Evolutionary conservation across 2,888 invertebrate species (phyloP).

Genomic region (Melanophora roralis): DNA sequence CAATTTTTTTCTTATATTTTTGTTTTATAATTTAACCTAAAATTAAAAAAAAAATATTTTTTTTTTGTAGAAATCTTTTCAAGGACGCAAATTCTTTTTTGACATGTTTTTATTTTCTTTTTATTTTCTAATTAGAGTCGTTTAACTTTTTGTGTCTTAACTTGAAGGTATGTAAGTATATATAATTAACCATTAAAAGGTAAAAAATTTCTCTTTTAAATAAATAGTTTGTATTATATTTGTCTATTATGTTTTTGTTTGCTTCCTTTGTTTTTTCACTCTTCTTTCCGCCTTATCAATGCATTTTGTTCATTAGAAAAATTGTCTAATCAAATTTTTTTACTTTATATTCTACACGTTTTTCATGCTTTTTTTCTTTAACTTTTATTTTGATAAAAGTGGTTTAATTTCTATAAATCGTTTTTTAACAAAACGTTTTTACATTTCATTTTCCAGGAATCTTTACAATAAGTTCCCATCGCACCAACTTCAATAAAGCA

Average conservation of each 20-base stretch:
- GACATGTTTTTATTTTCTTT: too few species aligned
- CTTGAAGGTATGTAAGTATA: too few species aligned
- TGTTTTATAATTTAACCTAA: background rate
- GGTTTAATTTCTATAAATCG: background rate
- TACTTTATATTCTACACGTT: background rate
- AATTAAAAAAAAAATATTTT: background rate
- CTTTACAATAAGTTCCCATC: background rate
- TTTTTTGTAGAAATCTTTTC: slow-evolving; percentile 16
- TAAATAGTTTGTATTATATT: background rate
- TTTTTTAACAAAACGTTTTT: background rate
- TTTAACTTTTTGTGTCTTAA: background rate
- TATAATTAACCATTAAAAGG: too few species aligned
- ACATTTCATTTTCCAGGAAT: slow-evolving; percentile 4
- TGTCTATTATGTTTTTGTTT: slow-evolving; percentile 16
- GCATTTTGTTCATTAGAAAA: slow-evolving; percentile 12
- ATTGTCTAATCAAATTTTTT: slow-evolving; percentile 9
- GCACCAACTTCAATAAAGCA: slow-evolving; percentile 28
- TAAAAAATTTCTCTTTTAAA: slow-evolving; percentile 1
- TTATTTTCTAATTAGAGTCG: slow-evolving; percentile 4
- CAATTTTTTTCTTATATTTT: background rate
- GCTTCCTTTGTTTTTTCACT: slow-evolving; percentile 21
- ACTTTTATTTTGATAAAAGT: too few species aligned
- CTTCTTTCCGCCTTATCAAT: slow-evolving; percentile 9
- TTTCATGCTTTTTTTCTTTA: background rate
- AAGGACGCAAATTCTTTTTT: slow-evolving; percentile 27